phyloP scores from a whole-genome alignment of 2,797 vertebrate species.

The Lacerta viridis region DNA sequence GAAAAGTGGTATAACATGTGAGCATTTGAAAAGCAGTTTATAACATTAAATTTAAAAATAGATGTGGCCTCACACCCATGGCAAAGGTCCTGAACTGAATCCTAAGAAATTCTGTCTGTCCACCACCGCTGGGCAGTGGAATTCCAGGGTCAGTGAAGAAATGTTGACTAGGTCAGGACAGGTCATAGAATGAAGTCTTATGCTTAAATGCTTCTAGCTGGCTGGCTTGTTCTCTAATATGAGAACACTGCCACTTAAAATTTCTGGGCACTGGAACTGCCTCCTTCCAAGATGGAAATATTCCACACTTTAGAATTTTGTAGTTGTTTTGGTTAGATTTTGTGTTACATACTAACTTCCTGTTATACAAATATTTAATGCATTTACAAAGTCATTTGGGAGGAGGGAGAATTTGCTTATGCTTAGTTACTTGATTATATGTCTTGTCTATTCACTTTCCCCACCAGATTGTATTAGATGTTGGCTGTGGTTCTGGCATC shows the following conservation, averaged over 20 bases:
- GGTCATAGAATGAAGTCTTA: background rate
- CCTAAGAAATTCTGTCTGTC: background rate
- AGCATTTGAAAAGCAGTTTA: background rate
- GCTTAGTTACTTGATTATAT: background rate
- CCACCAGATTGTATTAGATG: conserved; percentile 92
- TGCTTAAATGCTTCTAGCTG: background rate
- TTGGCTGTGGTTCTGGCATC: conserved; percentile 96
- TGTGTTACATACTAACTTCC: too few relatives aligned
- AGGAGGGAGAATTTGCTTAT: background rate
- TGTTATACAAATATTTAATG: background rate
- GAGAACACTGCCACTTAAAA: background rate
- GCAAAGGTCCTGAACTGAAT: background rate
- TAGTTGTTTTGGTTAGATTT: background rate
- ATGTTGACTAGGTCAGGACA: background rate
- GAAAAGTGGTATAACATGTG: background rate
- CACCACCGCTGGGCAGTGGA: too few relatives aligned
- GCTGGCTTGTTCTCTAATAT: background rate
- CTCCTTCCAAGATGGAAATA: background rate
- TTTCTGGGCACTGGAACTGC: background rate
- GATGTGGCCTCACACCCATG: background rate
- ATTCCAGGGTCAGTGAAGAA: background rate
- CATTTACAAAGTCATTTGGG: background rate
- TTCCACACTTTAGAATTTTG: background rate
- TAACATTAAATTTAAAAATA: background rate
- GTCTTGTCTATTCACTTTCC: background rate